Percentiles rank a stretch among this genome's conserved stretches.
These are phyloP conservation scores for Cephus pulcher DNA, from an alignment of 2,888 invertebrate species.

Conservation along the genomic window DNA sequence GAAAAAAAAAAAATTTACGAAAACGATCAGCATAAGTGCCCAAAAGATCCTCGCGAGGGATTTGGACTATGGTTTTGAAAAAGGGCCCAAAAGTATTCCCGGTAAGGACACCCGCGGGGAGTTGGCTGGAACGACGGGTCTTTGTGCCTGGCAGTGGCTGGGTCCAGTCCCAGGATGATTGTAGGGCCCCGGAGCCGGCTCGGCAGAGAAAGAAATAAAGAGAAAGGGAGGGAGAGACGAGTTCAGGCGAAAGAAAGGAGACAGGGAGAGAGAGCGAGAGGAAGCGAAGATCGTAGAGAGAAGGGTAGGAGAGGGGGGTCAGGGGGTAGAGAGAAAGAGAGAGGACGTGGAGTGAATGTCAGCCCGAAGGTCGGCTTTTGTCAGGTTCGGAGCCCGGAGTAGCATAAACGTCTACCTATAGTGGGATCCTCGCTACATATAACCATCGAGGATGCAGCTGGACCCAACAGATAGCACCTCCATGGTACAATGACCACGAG, in stretches of 20 bases:
- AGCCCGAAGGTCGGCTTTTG: slow-evolving; percentile 66
- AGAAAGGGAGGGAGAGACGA: slow-evolving; percentile 15
- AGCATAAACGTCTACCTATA: background rate
- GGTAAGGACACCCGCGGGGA: slow-evolving; percentile 40
- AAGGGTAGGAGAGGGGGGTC: slow-evolving; percentile 22
- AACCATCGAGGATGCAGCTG: slow-evolving; percentile 9
- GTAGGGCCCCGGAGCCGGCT: slow-evolving; percentile 25
- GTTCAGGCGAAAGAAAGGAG: slow-evolving; percentile 14
- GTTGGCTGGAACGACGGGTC: slow-evolving; percentile 53
- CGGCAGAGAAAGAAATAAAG: slow-evolving; percentile 26
- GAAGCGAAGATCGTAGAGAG: slow-evolving; percentile 21
- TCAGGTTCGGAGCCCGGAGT: slow-evolving; percentile 41
- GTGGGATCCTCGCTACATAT: slow-evolving; percentile 6
- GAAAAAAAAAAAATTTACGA: background rate
- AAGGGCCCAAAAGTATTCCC: background rate
- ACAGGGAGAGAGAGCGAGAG: slow-evolving; percentile 22
- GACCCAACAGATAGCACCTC: background rate
- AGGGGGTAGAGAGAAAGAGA: slow-evolving; percentile 33
- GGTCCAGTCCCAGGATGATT: slow-evolving; percentile 41
- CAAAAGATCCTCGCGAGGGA: background rate
- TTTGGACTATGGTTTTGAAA: background rate
- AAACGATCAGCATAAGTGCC: background rate
- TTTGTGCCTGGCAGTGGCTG: slow-evolving; percentile 49
- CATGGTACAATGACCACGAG: slow-evolving; percentile 50
- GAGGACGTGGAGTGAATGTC: slow-evolving; percentile 61